A percentile compares a stretch with the other conserved stretches of the same genome.
Evolutionary conservation across 2,888 invertebrate genomes (phyloP).

Genomic region (Sturmia bella): DNA sequence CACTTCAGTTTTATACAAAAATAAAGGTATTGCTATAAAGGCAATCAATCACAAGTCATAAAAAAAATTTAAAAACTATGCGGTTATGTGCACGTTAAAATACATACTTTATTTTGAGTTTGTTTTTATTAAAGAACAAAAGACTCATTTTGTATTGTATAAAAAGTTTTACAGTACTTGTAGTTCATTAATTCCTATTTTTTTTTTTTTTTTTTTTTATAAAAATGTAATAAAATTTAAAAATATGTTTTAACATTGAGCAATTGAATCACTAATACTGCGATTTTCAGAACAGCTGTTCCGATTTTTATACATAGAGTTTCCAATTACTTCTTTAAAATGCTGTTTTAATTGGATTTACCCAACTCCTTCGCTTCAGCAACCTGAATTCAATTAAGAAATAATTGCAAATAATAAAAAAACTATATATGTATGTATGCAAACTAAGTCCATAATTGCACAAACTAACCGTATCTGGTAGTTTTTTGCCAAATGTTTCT

Average conservation of each 20-base stretch:
- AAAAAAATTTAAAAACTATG: too few relatives aligned
- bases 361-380: conserved; percentile 74
- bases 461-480: conserved; percentile 84
- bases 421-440: neutral
- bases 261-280: neutral
- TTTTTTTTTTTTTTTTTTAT: conserved; percentile 6
- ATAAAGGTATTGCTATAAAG: too few relatives aligned
- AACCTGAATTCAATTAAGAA: conserved; percentile 70
- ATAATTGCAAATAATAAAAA: neutral
- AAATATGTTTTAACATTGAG: conserved; percentile 5
- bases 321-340: conserved; percentile 17
- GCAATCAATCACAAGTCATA: too few relatives aligned
- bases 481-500: conserved; percentile 84
- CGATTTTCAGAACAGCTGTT: conserved; percentile 22
- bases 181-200: neutral
- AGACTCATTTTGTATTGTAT: too few relatives aligned
- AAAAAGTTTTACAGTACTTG: too few relatives aligned
- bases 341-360: conserved; percentile 32
- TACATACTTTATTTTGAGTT: too few relatives aligned
- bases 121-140: too few relatives aligned
- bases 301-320: neutral
- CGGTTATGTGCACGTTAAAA: too few relatives aligned
- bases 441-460: neutral
- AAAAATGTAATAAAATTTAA: neutral
- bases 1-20: too few relatives aligned